Conservation (phyloP, 1,140 invertebrate species). For the Caenorhabditis brenneri region DNA sequence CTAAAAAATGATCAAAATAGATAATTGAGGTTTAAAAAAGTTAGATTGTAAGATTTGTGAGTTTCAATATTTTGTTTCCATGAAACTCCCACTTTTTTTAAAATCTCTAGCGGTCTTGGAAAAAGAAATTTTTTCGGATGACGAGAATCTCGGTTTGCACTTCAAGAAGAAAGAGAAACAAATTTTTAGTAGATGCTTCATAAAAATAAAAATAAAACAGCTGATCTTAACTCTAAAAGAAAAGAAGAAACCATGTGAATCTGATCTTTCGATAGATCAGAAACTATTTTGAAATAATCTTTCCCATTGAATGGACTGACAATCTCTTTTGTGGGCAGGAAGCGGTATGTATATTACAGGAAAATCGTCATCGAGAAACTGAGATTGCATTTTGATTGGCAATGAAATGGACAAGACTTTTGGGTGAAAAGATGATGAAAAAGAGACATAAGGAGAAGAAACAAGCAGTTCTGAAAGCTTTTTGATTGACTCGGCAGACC, state of each 20-base stretch:
- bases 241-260: background rate
- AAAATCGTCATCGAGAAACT: constrained; percentile 31
- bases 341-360: constrained; percentile 41
- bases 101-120: too few species aligned
- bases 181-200: too few species aligned
- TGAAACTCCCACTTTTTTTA: too few species aligned
- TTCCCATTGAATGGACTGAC: background rate
- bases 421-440: background rate
- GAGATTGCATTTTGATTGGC: constrained; percentile 41
- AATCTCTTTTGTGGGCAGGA: background rate
- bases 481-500: constrained; percentile 20
- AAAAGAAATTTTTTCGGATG: too few species aligned
- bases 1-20: too few species aligned
- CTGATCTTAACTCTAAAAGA: too few species aligned
- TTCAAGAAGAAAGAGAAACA: too few species aligned
- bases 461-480: background rate
- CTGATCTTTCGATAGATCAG: background rate
- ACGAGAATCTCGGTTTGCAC: too few species aligned
- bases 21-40: too few species aligned
- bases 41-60: too few species aligned
- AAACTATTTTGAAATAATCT: background rate
- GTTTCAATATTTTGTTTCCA: too few species aligned
- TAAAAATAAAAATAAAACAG: too few species aligned
- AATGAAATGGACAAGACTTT: constrained; percentile 21
- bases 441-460: background rate